phyloP scores from a whole-genome alignment of 2,113 vertebrate genomes.

The Sceloporus undulatus region DNA sequence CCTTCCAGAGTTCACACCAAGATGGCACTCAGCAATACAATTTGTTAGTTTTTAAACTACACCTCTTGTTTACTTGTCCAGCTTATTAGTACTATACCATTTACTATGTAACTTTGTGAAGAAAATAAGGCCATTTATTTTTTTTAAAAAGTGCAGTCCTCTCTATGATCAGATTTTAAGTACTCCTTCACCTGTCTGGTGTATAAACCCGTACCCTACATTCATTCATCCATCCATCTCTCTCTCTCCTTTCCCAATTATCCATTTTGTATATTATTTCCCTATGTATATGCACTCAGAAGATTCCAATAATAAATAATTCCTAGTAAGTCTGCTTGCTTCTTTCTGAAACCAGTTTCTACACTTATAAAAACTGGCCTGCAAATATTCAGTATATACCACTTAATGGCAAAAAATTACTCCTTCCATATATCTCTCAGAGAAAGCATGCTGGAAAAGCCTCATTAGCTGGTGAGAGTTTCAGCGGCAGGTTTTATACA shows the following conservation, averaged over 20 bases:
- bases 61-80: background rate
- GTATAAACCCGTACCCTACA: background rate
- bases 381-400: background rate
- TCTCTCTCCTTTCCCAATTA: background rate
- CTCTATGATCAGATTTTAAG: background rate
- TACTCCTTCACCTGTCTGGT: background rate
- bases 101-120: background rate
- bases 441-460: slow-evolving; percentile 56
- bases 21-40: too few relatives aligned
- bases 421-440: slow-evolving; percentile 37
- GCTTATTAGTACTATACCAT: background rate
- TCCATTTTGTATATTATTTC: background rate
- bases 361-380: background rate
- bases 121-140: background rate
- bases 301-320: background rate
- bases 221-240: background rate
- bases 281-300: background rate
- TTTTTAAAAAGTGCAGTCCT: background rate
- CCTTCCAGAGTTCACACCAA: too few relatives aligned
- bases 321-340: background rate
- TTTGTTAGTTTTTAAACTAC: background rate
- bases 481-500: slow-evolving; percentile 35
- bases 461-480: slow-evolving; percentile 55
- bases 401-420: slow-evolving; percentile 4
- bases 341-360: background rate